Evolutionary conservation across 2,888 invertebrate species (phyloP), one percentile per base, ranked within the genome.

Genomic region (Metacarcinus magister): DNA sequence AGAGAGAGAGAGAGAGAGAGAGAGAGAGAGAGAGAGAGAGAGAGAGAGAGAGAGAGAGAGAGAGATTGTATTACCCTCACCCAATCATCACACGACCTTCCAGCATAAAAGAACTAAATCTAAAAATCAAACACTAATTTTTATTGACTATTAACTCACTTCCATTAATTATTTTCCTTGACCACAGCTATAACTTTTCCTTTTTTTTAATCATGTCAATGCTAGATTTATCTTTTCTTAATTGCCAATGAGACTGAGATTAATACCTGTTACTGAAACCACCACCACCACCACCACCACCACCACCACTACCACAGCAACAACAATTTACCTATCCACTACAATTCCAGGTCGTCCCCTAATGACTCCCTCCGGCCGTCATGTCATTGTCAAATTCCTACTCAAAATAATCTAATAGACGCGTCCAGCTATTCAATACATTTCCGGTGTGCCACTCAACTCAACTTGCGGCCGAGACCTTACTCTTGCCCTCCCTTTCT

Each of bases 391-490:
- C 91, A 23, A 92, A 92, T 92, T 92, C 43, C 28, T 46, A 92
- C 91, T 92, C 43, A 46, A 92, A 92, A 92, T 92, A 92, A 92
- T 92, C 46, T n/a, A 92, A 92, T 92, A n/a, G n/a, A n/a, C n/a
- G 13, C 44, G n/a, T 92, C 91, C 46, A 46, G 91, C 48, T 23
- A 92, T 92, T 92, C 91, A 92, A 28, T 92, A 46, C 19, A 92
- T 92, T 92, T n/a, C 91, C 46, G 5, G 23, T 23, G n/a, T 92
- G 46, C 91, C 91, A 90, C 90, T 90, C 90, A 90, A 90, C 44
- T 90, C 90, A 90, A 43, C 90, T 43, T 16, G 23, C 87, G 90
- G 44, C 13, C 91, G 16, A 46, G 16, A 92, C 93, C 32, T 67
- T 67, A 23, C 44, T 91, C 91, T 48, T 16, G 5, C 91, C 28